Base-by-base conservation (phyloP, 2,113 vertebrate genomes). In the Lepisosteus osseus region DNA sequence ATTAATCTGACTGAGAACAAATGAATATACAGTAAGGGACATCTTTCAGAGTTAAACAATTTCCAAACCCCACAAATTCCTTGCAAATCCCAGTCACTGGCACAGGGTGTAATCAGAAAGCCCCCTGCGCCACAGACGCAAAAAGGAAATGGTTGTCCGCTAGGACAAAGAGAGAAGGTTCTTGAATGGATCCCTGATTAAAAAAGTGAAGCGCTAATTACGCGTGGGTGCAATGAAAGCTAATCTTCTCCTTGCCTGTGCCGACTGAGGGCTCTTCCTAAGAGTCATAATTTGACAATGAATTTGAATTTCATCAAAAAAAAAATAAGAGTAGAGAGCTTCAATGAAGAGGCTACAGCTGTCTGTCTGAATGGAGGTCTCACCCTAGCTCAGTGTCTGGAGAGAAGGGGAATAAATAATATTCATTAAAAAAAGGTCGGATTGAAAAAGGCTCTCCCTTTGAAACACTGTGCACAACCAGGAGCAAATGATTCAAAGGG, bases 171-270 rank as follows among this genome's bases (percentile, higher is more conserved):
- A 40, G 47, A 57, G 63, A 81, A 78, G 54, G 56, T 54, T 15
- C 74, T 80, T 81, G 61, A 80, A 72, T 17, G 69, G 72, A 73
- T 47, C 56, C 29, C 56, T 42, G 55, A 69, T 73, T 47, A 77
- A 72, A 84, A 79, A 76, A 71, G 69, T 67, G 66, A 17, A 67
- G 76, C 77, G 54, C 15, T 76, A 77, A 79, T 77, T 72, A 75
- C 41, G 43, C 71, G 77, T 81, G 66, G 66, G 74, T 72, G 61
- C 72, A 69, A 72, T 70, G 61, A 45, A 73, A 76, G 71, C 69
- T 77, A 78, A 82, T 78, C 78, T 64, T 64, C 74, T 68, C 14
- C 42, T 51, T 67, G 12, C 78, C n/a, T 73, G 67, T 83, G 74
- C 75, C 47, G 0, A 0, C 59, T 0, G 17, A 74, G 69, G 71